Conservation (phyloP, 2,888 invertebrate genomes). For the Drosophila affinis region DNA sequence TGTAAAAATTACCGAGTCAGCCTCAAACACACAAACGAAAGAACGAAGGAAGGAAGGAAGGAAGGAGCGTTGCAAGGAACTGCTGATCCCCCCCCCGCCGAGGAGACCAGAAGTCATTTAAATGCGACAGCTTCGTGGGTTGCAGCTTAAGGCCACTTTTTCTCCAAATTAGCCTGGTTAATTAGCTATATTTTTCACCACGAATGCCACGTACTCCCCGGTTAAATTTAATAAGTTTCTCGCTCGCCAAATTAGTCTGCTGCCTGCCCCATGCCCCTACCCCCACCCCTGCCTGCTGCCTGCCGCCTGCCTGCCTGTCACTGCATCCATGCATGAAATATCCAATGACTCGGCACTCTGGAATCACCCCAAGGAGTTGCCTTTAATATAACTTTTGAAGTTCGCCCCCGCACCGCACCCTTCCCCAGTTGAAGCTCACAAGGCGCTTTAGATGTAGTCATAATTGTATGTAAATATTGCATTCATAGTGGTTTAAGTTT, state of each 20-base stretch:
- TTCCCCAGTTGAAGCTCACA: conserved; percentile 37
- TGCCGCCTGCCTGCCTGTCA: conserved; percentile 18
- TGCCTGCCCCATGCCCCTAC: conserved; percentile 13
- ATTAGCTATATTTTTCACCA: conserved; percentile 55
- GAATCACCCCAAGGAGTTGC: conserved; percentile 20
- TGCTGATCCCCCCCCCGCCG: too few species aligned
- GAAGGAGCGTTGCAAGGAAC: not conserved
- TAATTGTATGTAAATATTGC: conserved; percentile 20
- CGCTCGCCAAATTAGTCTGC: conserved; percentile 54
- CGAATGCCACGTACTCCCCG: conserved; percentile 49
- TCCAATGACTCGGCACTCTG: conserved; percentile 23
- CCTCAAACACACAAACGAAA: conserved; percentile 13
- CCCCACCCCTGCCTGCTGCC: not conserved
- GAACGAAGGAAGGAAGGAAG: not conserved
- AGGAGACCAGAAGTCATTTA: conserved; percentile 39
- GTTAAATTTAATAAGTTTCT: conserved; percentile 62
- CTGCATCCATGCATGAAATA: conserved; percentile 68
- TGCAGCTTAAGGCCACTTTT: conserved; percentile 60
- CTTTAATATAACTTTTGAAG: conserved; percentile 23
- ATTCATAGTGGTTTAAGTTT: conserved; percentile 12
- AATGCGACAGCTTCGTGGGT: conserved; percentile 52
- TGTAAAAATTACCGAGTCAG: conserved; percentile 51
- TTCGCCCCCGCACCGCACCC: not conserved
- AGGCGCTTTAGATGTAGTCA: conserved; percentile 19
- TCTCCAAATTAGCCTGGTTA: conserved; percentile 62